Base-by-base conservation (phyloP, 92 coral and sea anemone species). In the Ricordea florida region DNA sequence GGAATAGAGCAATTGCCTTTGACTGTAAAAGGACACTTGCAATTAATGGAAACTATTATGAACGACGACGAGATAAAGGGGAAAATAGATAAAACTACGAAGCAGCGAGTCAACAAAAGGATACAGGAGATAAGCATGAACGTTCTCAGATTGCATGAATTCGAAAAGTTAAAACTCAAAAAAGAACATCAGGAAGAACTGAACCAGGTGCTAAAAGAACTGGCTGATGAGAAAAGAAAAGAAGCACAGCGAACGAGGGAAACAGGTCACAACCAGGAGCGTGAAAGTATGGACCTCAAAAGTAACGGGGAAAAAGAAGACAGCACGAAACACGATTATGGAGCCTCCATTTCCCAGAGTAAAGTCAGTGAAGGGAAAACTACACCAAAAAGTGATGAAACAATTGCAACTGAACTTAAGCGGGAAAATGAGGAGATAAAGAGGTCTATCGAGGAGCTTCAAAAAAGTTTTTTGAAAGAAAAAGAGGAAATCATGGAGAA, bases 341-440 rank as follows among this genome's bases (percentile, higher is more conserved):
- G n/a, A n/a, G 9, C 7, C 44, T 8, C 44, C n/a, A 8, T n/a
- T 45, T 32, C 8, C 15, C 49, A 52, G 45, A 15, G 10, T 6
- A 52, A 49, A 11, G 59, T 33, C 28, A 58, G 59, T 0, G 66
- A 55, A 7, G 73, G 32, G 20, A 76, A 29, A 38, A 17, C 46
- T n/a, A 52, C 28, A 50, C 2, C 16, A 23, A 38, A 49, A 28
- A 34, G 27, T 17, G 63, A 53, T 16, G n/a, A n/a, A n/a, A n/a
- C n/a, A n/a, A n/a, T n/a, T n/a, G n/a, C n/a, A n/a, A n/a, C n/a
- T 20, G 66, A 66, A 26, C 31, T 94, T 40, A 71, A 84, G 37
- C 78, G 64, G n/a, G 97, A 94, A 36, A 94, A 94, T 11, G 92
- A 83, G 59, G 82, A 67, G 11, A 66, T 94, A 35, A 74, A 77